Evolutionary conservation across 2,797 vertebrate genomes (phyloP).

Genomic region (Semaprochilodus insignis): DNA sequence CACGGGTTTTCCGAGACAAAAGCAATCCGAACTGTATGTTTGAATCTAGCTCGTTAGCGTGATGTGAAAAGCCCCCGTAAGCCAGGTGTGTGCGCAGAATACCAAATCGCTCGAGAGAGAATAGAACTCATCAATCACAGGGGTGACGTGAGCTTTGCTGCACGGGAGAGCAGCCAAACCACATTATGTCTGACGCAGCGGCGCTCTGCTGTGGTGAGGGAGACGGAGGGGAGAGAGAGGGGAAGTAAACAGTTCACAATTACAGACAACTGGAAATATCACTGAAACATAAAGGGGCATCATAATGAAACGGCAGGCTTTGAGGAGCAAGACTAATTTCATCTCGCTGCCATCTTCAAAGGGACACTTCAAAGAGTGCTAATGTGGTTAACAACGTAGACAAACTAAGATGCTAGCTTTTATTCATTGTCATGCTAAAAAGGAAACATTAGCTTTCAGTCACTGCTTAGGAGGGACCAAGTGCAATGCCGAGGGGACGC

Average conservation of each 20-base stretch:
- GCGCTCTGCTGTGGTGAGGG: conserved; percentile 52
- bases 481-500: too few species aligned
- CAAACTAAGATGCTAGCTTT: background rate
- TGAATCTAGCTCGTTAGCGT: conserved; percentile 61
- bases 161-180: conserved; percentile 65
- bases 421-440: background rate
- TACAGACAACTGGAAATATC: conserved; percentile 40
- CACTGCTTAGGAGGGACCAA: too few species aligned
- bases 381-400: background rate
- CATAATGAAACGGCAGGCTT: conserved; percentile 4
- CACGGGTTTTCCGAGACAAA: conserved; percentile 55
- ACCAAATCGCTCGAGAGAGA: conserved; percentile 60
- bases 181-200: conserved; percentile 58
- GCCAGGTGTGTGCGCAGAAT: conserved; percentile 62
- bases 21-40: conserved; percentile 63
- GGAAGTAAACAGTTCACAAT: conserved; percentile 51
- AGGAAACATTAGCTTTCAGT: background rate
- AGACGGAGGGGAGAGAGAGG: conserved; percentile 26
- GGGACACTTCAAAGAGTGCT: background rate
- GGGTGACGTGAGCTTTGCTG: conserved; percentile 61
- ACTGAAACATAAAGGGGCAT: conserved; percentile 16
- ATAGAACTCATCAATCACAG: conserved; percentile 75
- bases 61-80: conserved; percentile 56
- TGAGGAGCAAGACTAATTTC: background rate
- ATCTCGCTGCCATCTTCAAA: background rate